Conservation (phyloP, 2,113 vertebrate genomes). For the Grallaria varia region DNA sequence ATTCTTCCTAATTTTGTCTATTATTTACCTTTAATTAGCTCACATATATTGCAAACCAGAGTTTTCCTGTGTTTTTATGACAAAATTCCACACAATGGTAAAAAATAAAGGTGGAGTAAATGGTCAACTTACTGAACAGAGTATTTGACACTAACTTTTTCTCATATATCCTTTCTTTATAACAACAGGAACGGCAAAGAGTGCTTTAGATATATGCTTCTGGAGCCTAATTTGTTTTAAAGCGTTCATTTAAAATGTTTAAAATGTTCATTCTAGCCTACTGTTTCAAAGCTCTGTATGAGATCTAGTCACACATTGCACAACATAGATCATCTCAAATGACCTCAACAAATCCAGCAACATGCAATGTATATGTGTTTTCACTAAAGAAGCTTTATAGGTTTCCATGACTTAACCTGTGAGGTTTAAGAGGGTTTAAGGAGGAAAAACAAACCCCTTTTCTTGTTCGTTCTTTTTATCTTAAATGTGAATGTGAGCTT, state of each 20-base stretch:
- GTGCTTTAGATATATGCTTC: not conserved
- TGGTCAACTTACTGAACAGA: not conserved
- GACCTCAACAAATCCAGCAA: conserved; percentile 47
- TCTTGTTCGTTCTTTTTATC: conserved; percentile 36
- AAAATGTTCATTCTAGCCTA: conserved; percentile 45
- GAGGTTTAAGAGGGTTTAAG: conserved; percentile 19
- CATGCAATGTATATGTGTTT: conserved; percentile 1
- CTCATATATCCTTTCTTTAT: conserved; percentile 33
- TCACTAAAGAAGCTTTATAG: conserved; percentile 34
- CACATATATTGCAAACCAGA: not conserved
- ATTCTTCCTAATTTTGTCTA: conserved; percentile 53
- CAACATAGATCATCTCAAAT: conserved; percentile 43
- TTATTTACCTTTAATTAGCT: conserved; percentile 65
- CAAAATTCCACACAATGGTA: conserved; percentile 22
- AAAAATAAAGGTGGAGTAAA: conserved; percentile 13
- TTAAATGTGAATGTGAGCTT: not conserved
- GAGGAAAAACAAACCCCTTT: conserved; percentile 44
- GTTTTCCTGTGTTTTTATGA: not conserved
- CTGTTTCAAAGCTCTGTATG: conserved; percentile 11
- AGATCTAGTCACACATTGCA: conserved; percentile 28
- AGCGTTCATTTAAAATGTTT: not conserved
- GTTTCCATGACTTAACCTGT: conserved; percentile 53
- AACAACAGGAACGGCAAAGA: conserved; percentile 3
- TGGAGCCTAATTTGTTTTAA: conserved; percentile 53
- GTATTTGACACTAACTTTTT: conserved; percentile 29